These are phyloP conservation scores for Mohoua ochrocephala DNA, from an alignment of 2,113 vertebrate genomes.

Conservation along the genomic window DNA sequence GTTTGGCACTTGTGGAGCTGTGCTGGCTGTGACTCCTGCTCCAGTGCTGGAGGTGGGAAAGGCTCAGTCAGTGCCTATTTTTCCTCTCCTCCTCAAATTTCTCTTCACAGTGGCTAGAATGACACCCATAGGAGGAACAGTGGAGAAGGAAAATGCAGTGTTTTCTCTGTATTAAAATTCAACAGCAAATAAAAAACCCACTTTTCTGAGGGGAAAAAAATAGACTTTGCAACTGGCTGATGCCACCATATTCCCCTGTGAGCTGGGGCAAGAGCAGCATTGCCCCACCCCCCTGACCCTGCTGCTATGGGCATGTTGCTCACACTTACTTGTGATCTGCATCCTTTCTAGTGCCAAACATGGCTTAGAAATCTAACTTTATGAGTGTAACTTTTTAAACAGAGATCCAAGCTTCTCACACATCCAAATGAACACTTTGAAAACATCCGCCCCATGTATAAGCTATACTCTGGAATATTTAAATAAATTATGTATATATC, in stretches of 20 bases:
- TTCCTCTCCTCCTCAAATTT: neutral
- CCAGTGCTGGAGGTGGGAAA: no score
- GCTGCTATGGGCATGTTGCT: neutral
- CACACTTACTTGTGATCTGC: neutral
- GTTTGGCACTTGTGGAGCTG: neutral
- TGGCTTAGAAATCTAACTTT: neutral
- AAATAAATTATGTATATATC: neutral
- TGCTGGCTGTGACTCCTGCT: neutral
- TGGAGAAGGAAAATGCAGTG: neutral
- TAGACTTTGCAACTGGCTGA: neutral
- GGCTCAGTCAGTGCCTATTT: rapidly evolving
- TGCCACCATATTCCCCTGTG: neutral
- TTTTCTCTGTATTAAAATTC: neutral
- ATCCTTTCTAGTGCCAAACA: neutral
- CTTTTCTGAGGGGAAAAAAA: neutral
- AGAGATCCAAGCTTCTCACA: neutral
- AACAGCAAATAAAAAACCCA: neutral
- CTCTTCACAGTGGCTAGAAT: neutral
- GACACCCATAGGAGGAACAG: neutral
- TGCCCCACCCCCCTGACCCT: neutral
- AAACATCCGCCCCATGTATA: neutral
- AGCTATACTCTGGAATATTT: neutral
- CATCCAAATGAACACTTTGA: neutral
- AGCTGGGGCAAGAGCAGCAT: neutral
- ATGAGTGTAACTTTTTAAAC: neutral